Conservation (phyloP, 1,140 invertebrate species). For the Orussus abietinus region DNA sequence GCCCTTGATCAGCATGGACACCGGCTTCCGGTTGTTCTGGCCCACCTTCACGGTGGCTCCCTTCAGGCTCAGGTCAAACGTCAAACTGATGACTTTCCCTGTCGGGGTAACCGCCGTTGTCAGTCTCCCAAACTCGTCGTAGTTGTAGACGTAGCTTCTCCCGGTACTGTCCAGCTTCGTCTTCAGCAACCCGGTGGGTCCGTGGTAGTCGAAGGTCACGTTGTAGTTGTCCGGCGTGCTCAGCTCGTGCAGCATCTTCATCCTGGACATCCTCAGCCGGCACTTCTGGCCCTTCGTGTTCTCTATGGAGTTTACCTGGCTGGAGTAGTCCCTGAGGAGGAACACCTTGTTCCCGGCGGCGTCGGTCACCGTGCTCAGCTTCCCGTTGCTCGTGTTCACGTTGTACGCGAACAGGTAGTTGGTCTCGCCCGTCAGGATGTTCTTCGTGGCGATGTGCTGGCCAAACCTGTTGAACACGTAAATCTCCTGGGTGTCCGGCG, state of each 20-base stretch:
- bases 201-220: conserved; percentile 89
- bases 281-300: conserved; percentile 93
- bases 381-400: conserved; percentile 94
- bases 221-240: conserved; percentile 89
- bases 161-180: conserved; percentile 87
- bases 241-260: conserved; percentile 84
- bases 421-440: conserved; percentile 87
- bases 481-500: conserved; percentile 91
- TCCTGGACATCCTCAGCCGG: conserved; percentile 79
- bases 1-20: conserved; percentile 83
- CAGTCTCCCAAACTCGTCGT: conserved; percentile 90
- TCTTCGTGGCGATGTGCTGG: conserved; percentile 87
- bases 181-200: conserved; percentile 80
- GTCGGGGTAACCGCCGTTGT: conserved; percentile 88
- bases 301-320: conserved; percentile 88
- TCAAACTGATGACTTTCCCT: conserved; percentile 79
- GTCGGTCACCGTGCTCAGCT: conserved; percentile 87
- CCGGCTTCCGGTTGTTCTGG: conserved; percentile 76
- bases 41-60: conserved; percentile 82
- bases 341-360: conserved; percentile 91
- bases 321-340: conserved; percentile 82
- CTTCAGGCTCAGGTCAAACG: conserved; percentile 83
- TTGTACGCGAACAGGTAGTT: conserved; percentile 93
- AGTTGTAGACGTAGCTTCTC: conserved; percentile 89
- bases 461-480: conserved; percentile 96